Conservation (phyloP, 2,888 invertebrate species). For the Acanthosepion lycidas region DNA sequence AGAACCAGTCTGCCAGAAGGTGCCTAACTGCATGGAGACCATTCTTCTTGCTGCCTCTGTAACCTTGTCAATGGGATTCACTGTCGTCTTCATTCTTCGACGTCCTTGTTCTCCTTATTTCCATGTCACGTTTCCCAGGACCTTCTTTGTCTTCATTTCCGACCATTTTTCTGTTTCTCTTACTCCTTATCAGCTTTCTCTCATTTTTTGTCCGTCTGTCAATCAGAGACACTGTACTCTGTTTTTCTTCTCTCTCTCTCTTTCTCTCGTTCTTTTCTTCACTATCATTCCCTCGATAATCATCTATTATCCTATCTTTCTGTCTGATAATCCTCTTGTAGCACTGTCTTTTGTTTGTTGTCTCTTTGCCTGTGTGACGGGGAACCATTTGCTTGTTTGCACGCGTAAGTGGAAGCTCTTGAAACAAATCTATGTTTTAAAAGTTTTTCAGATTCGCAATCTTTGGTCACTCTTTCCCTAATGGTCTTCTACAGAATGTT, state of each 20-base stretch:
- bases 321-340: background rate
- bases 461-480: constrained; percentile 6
- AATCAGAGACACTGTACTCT: no score
- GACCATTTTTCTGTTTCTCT: background rate
- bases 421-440: constrained; percentile 3
- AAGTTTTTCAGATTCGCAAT: background rate
- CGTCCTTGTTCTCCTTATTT: background rate
- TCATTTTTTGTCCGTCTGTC: no score
- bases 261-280: background rate
- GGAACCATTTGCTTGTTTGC: background rate
- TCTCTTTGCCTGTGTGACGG: background rate
- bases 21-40: background rate
- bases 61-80: constrained; percentile 4
- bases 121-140: background rate
- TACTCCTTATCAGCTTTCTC: background rate
- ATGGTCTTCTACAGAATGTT: background rate
- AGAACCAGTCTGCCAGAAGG: background rate
- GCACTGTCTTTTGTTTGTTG: background rate
- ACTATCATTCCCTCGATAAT: no score
- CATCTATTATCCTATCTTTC: background rate
- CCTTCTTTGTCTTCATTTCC: background rate
- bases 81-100: background rate
- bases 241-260: background rate
- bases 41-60: background rate
- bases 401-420: background rate